A percentile compares a stretch with the other conserved stretches of the same genome.
Evolutionary conservation across 1,140 invertebrate genomes (phyloP).

Genomic region (Calephelis virginiensis): DNA sequence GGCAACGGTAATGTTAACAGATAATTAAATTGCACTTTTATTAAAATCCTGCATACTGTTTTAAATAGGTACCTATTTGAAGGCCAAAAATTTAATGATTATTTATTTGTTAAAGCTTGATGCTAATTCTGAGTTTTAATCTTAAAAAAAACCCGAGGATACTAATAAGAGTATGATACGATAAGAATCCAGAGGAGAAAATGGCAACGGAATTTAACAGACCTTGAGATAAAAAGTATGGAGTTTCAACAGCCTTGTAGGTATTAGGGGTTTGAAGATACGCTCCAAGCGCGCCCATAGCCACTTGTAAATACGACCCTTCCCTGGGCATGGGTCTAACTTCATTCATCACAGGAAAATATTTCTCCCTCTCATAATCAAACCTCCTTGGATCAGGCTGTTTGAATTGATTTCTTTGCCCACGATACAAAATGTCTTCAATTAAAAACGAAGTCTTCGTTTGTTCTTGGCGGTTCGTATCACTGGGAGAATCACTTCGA

Average conservation of each 20-base stretch:
- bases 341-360: conserved; percentile 61
- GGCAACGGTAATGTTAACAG: too few species aligned
- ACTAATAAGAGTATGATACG: too few species aligned
- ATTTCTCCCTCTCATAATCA: conserved; percentile 57
- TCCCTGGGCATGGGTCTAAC: conserved; percentile 72
- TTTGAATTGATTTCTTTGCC: conserved; percentile 64
- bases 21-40: too few species aligned
- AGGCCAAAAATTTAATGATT: too few species aligned
- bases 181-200: too few species aligned
- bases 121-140: too few species aligned
- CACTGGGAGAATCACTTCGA: conserved; percentile 54
- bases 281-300: conserved; percentile 80
- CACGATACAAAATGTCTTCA: conserved; percentile 88
- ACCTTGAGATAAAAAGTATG: conserved; percentile 85
- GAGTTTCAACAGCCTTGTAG: conserved; percentile 82
- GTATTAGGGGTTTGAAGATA: conserved; percentile 81
- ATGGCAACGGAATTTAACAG: conserved; percentile 18
- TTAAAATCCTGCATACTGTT: too few species aligned
- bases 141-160: too few species aligned
- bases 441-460: conserved; percentile 86
- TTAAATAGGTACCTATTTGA: too few species aligned
- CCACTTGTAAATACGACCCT: conserved; percentile 81
- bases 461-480: conserved; percentile 53
- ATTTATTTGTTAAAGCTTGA: too few species aligned
- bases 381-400: conserved; percentile 50